Conservation (phyloP, 2,888 invertebrate genomes). For the Xestoiulus laeticollis region DNA sequence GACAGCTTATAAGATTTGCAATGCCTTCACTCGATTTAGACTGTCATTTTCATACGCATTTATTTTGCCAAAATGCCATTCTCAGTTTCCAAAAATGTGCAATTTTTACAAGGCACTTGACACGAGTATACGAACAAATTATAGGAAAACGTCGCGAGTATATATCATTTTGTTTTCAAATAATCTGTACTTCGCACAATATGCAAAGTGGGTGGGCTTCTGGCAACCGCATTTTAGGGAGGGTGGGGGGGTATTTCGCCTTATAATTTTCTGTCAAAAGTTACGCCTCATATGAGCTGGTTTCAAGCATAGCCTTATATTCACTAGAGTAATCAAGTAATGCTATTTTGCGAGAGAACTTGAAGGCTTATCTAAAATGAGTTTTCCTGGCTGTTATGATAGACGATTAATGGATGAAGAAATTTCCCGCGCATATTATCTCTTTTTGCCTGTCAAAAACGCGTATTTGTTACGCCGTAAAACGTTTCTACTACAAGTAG, state of each 20-base stretch:
- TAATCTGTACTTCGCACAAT: background rate
- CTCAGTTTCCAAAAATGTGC: background rate
- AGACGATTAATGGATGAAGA: conserved; percentile 35
- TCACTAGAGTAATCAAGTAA: conserved; percentile 28
- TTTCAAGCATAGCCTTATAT: background rate
- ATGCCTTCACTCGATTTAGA: background rate
- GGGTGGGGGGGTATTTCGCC: background rate
- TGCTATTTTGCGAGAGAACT: conserved; percentile 35
- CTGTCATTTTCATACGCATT: conserved; percentile 3
- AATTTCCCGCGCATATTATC: conserved; percentile 39
- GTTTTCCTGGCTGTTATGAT: conserved; percentile 43
- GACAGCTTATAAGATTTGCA: background rate
- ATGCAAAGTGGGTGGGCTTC: background rate
- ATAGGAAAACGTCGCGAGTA: background rate
- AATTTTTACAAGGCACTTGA: background rate
- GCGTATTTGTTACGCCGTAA: background rate
- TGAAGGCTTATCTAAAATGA: conserved; percentile 43
- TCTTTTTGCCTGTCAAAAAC: conserved; percentile 30
- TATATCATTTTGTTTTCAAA: conserved; percentile 40
- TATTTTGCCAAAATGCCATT: background rate
- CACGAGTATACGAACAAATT: background rate
- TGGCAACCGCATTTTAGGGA: background rate
- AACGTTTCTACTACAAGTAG: background rate
- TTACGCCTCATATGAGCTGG: background rate
- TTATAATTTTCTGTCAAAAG: conserved; percentile 36